Evolutionary conservation across 2,113 vertebrate genomes (phyloP), one percentile per base, ranked within the genome.

Genomic region (Microcebus jonahi): DNA sequence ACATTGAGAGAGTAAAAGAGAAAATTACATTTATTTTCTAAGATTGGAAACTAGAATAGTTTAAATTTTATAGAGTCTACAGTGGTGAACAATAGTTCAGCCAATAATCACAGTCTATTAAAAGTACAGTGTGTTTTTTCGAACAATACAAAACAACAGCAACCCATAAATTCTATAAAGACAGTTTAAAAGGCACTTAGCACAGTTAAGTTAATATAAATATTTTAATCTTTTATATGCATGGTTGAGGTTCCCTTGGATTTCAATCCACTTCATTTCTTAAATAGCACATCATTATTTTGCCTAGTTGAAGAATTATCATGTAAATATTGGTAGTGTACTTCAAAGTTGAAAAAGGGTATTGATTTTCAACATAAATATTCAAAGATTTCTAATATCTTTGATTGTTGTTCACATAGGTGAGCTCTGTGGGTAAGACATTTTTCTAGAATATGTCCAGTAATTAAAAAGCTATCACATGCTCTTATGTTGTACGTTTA

Each of bases 121-220:
- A 14, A 98, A 95, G 36, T 23, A 1, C 61, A 97, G 2, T 8
- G 4, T 94, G 8, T 42, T 92, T 96, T 95, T 94, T 83, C 71
- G 63, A 96, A 80, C 31, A 55, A 70, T 9, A 36, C 59, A 96
- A 93, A 82, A 96, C 42, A 97, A 12, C 3, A 6, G 53, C 21
- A 93, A 48, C 25, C 77, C 75, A 91, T 96, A 97, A 98, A 98
- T 96, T 80, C 90, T 95, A 36, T 73, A 84, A 95, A 95, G 94
- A 96, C 53, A 93, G 57, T 97, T 98, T 98, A 88, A 96, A 98
- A 98, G 84, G 67, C 96, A 94, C 70, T 98, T 98, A 97, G 65
- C 36, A 79, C 27, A 92, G 65, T 73, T 90, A 75, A 94, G 13
- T 97, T 98, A 98, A 96, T 95, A 97, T 82, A 98, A 98, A 98